Percentiles rank a stretch among this genome's conserved stretches.
These are phyloP conservation scores for Pectinophora gossypiella DNA, from an alignment of 1,140 invertebrate genomes.

Conservation along the genomic window DNA sequence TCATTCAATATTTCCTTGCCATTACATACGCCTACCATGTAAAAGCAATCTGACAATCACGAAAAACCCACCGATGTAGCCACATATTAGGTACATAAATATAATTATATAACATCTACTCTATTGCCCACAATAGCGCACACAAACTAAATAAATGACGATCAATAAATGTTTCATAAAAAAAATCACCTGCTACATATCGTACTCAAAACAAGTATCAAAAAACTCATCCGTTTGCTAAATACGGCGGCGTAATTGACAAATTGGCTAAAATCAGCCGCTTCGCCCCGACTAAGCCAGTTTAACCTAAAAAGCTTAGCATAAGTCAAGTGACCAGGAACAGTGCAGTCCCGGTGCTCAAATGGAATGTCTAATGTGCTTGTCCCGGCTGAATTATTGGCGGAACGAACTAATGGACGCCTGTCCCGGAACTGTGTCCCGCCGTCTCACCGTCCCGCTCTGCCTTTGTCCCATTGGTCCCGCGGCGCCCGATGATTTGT, in stretches of 20 bases:
- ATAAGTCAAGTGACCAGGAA: not conserved
- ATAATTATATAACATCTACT: too few species aligned
- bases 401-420: not conserved
- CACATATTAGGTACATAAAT: too few species aligned
- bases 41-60: too few species aligned
- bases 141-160: too few species aligned
- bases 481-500: not conserved
- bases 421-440: not conserved
- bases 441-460: not conserved
- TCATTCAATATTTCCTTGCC: too few species aligned
- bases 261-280: not conserved
- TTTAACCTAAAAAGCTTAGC: not conserved
- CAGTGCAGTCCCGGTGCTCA: not conserved
- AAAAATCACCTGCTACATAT: too few species aligned
- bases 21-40: too few species aligned
- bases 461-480: not conserved
- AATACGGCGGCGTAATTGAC: not conserved
- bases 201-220: too few species aligned
- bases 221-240: too few species aligned
- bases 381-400: slow-evolving; percentile 1
- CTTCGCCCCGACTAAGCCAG: not conserved
- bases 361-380: slow-evolving; percentile 2
- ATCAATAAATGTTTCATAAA: too few species aligned
- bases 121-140: too few species aligned
- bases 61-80: too few species aligned